Evolutionary conservation across 2,113 vertebrate genomes (phyloP), one percentile per base, ranked within the genome.

Genomic region (Rynchops niger): DNA sequence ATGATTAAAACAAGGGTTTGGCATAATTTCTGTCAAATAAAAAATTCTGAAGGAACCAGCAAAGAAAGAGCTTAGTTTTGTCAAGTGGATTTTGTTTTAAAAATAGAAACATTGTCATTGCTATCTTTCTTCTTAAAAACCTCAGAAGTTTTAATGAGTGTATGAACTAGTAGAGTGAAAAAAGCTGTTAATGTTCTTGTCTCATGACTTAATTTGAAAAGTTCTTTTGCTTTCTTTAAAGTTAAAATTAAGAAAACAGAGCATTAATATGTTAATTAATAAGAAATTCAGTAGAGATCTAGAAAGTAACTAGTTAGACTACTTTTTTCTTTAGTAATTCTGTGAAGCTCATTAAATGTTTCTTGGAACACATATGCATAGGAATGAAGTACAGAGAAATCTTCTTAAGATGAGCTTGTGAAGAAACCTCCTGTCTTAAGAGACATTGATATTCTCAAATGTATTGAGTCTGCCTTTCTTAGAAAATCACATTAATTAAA

Each of bases 211-310:
- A 90, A 86, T 97, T 97, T 98, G 88, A 97, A 97, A 98, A 97
- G 96, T 98, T 97, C 88, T 97, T 98, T 97, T 97, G 96, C 95
- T 97, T 95, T 97, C 97, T 98, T 97, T 98, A 96, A 97, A 98
- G 96, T 93, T 90, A 95, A 95, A 98, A 96, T 97, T 97, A 97
- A 97, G 96, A 97, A 98, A 98, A 98, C 93, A 97, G 88, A 97
- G 67, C 86, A 96, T 98, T 98, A 98, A 98, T 97, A 97, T 97
- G 97, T 97, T 98, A 98, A 98, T 98, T 98, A 98, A 97, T 97
- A 97, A 97, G 97, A 97, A 97, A 97, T 97, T 98, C 97, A 92
- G 90, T 91, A 71, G 91, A 94, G 95, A 97, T 94, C 92, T 97
- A 97, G 96, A 90, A 97, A 97, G 84, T 91, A 97, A 98, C 97